These are phyloP conservation scores for Prionailurus viverrinus DNA, from an alignment of 2,113 vertebrate genomes.

Conservation along the genomic window DNA sequence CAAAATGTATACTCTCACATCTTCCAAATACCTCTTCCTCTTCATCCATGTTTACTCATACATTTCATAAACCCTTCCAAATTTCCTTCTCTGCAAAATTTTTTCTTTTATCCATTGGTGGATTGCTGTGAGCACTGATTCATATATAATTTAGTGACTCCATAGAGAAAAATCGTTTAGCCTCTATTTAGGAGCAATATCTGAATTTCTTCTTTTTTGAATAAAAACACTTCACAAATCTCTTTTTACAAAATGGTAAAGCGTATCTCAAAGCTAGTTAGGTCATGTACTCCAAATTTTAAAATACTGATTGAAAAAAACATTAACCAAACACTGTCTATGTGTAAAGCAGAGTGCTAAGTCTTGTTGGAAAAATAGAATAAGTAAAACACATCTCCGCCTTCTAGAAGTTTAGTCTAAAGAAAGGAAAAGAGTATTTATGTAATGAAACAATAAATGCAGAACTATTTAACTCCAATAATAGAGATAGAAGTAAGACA, in stretches of 20 bases:
- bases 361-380: conserved; percentile 2
- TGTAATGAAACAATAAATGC: background rate
- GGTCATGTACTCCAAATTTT: conserved; percentile 28
- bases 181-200: conserved; percentile 41
- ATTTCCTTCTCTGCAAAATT: conserved; percentile 25
- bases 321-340: background rate
- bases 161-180: background rate
- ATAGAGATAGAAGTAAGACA: background rate
- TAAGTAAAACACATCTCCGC: background rate
- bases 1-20: background rate
- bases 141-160: conserved; percentile 60
- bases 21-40: background rate
- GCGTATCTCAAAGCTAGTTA: background rate
- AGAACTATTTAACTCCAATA: background rate
- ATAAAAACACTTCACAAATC: conserved; percentile 43
- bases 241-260: conserved; percentile 38
- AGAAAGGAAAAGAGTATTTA: background rate
- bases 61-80: conserved; percentile 2
- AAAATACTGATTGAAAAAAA: conserved; percentile 2
- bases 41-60: conserved; percentile 7
- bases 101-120: conserved; percentile 25
- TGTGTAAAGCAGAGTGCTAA: background rate
- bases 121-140: background rate
- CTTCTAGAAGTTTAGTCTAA: background rate
- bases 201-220: conserved; percentile 46